phyloP scores from a whole-genome alignment of 2,113 vertebrate genomes.

The Podarcis muralis region DNA sequence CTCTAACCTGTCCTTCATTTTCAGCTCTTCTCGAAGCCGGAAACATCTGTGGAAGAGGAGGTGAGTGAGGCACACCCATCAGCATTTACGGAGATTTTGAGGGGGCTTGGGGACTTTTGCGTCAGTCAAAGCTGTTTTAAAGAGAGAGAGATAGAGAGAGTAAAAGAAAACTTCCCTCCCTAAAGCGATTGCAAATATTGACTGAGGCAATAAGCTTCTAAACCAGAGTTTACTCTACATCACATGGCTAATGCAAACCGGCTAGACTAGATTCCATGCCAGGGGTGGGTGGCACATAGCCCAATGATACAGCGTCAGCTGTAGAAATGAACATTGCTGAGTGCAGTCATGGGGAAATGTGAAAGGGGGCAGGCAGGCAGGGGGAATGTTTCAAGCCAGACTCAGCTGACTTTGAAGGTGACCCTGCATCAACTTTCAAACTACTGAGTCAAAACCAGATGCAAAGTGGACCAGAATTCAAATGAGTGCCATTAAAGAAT shows the following conservation, averaged over 20 bases:
- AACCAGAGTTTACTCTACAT: slow-evolving; percentile 35
- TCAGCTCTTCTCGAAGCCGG: not conserved
- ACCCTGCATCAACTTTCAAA: not conserved
- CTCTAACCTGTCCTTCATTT: slow-evolving; percentile 73
- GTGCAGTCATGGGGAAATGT: not conserved
- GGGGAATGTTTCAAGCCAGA: not conserved
- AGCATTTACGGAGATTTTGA: not conserved
- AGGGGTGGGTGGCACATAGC: slow-evolving; percentile 19
- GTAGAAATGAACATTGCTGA: not conserved
- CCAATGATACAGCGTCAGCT: not conserved
- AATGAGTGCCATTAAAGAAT: not conserved
- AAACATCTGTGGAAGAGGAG: not conserved
- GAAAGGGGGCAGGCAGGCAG: not conserved
- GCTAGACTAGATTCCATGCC: slow-evolving; percentile 29
- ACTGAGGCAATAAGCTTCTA: slow-evolving; percentile 30
- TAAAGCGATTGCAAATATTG: slow-evolving; percentile 63
- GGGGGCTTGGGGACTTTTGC: slow-evolving; percentile 24
- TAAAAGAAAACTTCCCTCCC: slow-evolving; percentile 36
- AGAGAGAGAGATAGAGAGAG: not conserved
- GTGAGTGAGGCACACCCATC: not conserved
- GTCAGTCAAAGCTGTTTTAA: slow-evolving; percentile 33
- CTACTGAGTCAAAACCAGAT: not conserved
- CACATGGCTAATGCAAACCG: slow-evolving; percentile 40
- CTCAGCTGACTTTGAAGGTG: not conserved
- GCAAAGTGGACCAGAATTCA: not conserved